Conservation (phyloP, 2,888 invertebrate genomes). For the Nomada fucata region DNA sequence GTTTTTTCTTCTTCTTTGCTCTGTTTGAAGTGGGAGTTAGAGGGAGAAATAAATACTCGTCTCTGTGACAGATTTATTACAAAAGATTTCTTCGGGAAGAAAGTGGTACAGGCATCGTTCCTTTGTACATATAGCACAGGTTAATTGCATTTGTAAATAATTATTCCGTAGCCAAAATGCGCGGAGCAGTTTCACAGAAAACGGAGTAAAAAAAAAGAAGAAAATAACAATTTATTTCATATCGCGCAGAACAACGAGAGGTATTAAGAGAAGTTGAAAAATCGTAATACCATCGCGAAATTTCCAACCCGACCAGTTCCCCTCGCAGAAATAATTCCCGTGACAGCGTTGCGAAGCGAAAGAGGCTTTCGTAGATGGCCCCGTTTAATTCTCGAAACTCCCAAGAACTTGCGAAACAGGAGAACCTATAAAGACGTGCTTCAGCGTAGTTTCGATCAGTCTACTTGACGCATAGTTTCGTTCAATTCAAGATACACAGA, state of each 20-base stretch:
- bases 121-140: too few relatives aligned
- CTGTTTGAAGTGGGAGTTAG: too few relatives aligned
- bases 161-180: too few relatives aligned
- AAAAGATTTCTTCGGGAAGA: too few relatives aligned
- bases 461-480: conserved; percentile 48
- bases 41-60: too few relatives aligned
- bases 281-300: not conserved
- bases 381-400: conserved; percentile 5
- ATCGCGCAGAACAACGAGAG: not conserved
- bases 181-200: too few relatives aligned
- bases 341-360: not conserved
- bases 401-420: not conserved
- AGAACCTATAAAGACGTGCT: conserved; percentile 11
- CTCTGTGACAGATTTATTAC: too few relatives aligned
- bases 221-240: too few relatives aligned
- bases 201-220: too few relatives aligned
- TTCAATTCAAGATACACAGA: conserved; percentile 37
- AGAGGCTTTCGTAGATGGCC: not conserved
- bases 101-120: too few relatives aligned
- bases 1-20: not conserved
- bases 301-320: not conserved
- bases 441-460: conserved; percentile 38
- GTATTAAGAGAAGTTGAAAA: not conserved
- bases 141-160: too few relatives aligned
- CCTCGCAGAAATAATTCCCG: not conserved